Percentiles rank a stretch among this genome's conserved stretches.
These are phyloP conservation scores for Apamea sordens DNA, from an alignment of 2,888 invertebrate genomes.

Conservation along the genomic window DNA sequence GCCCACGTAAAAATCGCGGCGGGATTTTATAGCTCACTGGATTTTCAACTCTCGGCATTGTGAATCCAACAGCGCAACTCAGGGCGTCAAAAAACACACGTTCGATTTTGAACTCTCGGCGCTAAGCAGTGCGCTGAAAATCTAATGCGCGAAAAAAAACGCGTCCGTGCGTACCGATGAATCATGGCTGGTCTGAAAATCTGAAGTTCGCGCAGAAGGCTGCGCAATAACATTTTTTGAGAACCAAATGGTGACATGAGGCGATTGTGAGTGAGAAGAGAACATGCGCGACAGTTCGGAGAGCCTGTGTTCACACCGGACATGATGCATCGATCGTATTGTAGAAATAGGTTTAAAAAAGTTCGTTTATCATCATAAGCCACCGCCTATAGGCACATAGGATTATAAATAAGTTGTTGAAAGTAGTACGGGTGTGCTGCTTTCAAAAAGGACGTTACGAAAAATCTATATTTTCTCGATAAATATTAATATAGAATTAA, in stretches of 20 bases:
- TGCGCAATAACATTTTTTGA: not conserved
- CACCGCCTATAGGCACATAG: constrained; percentile 12
- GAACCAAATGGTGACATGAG: not conserved
- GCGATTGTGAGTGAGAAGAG: not conserved
- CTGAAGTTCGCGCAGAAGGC: no score
- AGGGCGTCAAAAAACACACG: not conserved
- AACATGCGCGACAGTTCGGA: not conserved
- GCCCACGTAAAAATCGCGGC: no score
- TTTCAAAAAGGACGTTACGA: constrained; percentile 6
- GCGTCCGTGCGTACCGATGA: no score
- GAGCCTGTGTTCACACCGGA: not conserved
- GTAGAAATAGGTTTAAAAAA: not conserved
- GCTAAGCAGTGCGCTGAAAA: no score
- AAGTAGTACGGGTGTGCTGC: not conserved
- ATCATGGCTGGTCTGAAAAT: no score
- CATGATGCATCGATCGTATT: not conserved
- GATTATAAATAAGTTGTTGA: constrained; percentile 16
- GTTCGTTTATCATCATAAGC: not conserved
- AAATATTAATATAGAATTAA: constrained; percentile 17
- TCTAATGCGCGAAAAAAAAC: no score
- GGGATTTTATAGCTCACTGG: not conserved
- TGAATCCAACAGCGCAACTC: not conserved
- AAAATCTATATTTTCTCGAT: constrained; percentile 2
- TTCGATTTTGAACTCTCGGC: not conserved
- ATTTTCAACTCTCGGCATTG: not conserved